Evolutionary conservation across 2,113 vertebrate genomes (phyloP).

Genomic region (Azemiops feae): DNA sequence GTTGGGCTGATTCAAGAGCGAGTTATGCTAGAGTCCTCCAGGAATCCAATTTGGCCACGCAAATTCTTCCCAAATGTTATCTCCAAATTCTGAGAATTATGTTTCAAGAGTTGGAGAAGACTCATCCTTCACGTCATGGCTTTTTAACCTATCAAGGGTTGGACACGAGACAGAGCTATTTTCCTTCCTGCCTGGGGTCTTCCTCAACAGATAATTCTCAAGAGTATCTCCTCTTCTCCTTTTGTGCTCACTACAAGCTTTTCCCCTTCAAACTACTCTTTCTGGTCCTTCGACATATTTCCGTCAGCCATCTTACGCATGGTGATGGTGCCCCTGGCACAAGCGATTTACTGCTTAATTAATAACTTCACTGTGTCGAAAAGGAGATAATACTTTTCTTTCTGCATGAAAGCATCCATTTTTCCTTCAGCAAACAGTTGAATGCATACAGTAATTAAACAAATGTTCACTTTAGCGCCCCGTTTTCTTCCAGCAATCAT

Average conservation of each 20-base stretch:
- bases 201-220: not conserved
- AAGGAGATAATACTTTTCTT: conserved; percentile 54
- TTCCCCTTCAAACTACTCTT: not conserved
- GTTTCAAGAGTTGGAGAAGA: not conserved
- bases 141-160: not conserved
- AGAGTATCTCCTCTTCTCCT: too few species aligned
- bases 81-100: not conserved
- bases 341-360: conserved; percentile 62
- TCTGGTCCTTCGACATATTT: too few species aligned
- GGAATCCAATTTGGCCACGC: not conserved
- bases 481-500: not conserved
- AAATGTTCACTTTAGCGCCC: not conserved
- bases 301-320: not conserved
- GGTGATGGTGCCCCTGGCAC: conserved; percentile 23
- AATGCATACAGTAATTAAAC: conserved; percentile 55
- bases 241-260: too few species aligned
- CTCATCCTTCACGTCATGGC: not conserved
- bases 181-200: not conserved
- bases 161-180: not conserved
- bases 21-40: not conserved
- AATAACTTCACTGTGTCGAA: conserved; percentile 64
- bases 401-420: conserved; percentile 57
- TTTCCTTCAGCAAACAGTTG: conserved; percentile 53
- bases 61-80: not conserved
- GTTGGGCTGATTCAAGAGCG: not conserved